phyloP scores from a whole-genome alignment of 2,888 invertebrate species.

The Epinotia bilunana region DNA sequence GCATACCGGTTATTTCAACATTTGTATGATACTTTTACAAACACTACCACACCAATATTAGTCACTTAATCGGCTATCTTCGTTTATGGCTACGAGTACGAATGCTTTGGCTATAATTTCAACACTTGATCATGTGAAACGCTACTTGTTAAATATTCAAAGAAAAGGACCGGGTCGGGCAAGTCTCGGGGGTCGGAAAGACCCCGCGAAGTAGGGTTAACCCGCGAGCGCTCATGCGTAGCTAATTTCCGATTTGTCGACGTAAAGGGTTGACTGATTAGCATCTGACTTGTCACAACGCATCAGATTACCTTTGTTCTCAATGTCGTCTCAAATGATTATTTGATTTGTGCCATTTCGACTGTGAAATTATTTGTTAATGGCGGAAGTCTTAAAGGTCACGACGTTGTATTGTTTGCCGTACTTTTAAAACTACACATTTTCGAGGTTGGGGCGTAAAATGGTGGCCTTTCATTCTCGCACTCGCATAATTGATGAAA shows the following conservation, averaged over 20 bases:
- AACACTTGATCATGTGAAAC: constrained; percentile 60
- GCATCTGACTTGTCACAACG: constrained; percentile 80
- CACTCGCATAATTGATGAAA: too few relatives aligned
- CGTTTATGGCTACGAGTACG: background rate
- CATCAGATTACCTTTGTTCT: constrained; percentile 69
- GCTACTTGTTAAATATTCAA: constrained; percentile 81
- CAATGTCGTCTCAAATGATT: constrained; percentile 59
- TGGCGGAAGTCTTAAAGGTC: constrained; percentile 22
- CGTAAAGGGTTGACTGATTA: constrained; percentile 82
- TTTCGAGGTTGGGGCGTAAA: too few relatives aligned
- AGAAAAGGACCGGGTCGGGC: constrained; percentile 71
- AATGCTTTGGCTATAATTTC: constrained; percentile 46
- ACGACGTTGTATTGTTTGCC: background rate
- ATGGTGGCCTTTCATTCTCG: background rate
- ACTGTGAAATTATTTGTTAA: constrained; percentile 58
- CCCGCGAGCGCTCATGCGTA: constrained; percentile 81
- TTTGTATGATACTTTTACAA: too few relatives aligned
- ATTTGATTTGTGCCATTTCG: constrained; percentile 61
- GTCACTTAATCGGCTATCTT: background rate
- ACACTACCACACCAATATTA: background rate
- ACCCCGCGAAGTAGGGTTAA: constrained; percentile 69
- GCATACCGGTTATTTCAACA: too few relatives aligned
- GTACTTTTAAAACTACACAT: background rate
- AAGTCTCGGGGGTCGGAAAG: constrained; percentile 71
- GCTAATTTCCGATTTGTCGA: constrained; percentile 84